Evolutionary conservation across 64 coral and sea anemone species (phyloP), one percentile per base, ranked within the genome.

Genomic region (Orbicella faveolata): DNA sequence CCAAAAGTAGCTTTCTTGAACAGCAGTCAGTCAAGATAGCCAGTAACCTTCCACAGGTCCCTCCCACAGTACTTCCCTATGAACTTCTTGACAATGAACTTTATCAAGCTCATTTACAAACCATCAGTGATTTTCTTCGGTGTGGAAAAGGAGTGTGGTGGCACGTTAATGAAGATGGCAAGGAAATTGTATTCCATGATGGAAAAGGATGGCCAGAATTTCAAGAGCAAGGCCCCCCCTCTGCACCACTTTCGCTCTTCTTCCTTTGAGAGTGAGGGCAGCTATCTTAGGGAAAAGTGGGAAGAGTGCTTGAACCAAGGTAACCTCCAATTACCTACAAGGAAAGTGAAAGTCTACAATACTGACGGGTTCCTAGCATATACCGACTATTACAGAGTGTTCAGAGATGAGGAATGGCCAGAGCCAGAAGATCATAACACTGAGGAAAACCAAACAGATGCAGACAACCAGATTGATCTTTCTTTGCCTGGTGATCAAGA

Each of bases 101-200:
- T 9, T 84, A 84, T 20, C 81, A 84, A 13, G 34, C 81, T 33
- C 81, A 68, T 20, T 39, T 84, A 35, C 62, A 84, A 20, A 84
- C 25, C 16, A 84, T 84, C 2, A 36, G 59, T 65, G 61, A 84
- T 37, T 84, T 84, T 41, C 59, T 84, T 35, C 81, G 68, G 26
- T 66, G 59, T 65, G 84, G 84, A 74, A 75, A 72, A 53, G 84
- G 70, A 26, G 69, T 87, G 36, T 87, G 84, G 84, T 87, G 84
- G 84, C 84, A 87, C 23, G 67, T 17, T 37, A 39, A 84, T 20
- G 81, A n/a, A 65, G 6, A 84, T 35, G 23, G 81, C 36, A 65
- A 14, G 2, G 61, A 61, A 63, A 84, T 65, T 65, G 81, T 84
- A 11, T 87, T 87, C 13, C 84, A 87, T 75, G 84, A 87, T 44